phyloP scores from a whole-genome alignment of 2,888 invertebrate species.

The Harpagoxenus sublaevis region DNA sequence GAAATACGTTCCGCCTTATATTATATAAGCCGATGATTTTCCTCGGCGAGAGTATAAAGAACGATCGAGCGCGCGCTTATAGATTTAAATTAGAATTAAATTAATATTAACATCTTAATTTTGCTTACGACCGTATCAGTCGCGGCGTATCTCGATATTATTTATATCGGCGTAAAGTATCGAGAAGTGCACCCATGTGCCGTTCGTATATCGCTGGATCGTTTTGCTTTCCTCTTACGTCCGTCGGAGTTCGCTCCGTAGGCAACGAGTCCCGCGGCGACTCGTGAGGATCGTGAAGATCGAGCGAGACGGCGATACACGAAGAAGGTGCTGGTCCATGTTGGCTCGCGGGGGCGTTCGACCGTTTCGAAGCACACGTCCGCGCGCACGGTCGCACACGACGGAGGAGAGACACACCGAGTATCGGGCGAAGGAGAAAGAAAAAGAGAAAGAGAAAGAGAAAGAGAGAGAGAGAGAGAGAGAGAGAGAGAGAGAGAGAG shows the following conservation, averaged over 20 bases:
- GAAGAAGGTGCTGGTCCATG: conserved; percentile 75
- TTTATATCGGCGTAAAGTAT: conserved; percentile 15
- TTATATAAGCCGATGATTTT: neutral
- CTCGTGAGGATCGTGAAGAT: conserved; percentile 83
- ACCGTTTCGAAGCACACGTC: conserved; percentile 72
- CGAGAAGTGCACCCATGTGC: neutral
- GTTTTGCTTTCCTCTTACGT: conserved; percentile 64
- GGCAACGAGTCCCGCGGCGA: conserved; percentile 75
- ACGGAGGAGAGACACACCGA: conserved; percentile 54
- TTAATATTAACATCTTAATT: neutral
- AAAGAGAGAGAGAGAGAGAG: neutral
- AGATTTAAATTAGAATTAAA: conserved; percentile 16
- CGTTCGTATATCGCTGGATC: conserved; percentile 23
- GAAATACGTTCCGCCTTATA: neutral
- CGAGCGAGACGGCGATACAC: conserved; percentile 77
- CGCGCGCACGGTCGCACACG: conserved; percentile 67
- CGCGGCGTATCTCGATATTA: conserved; percentile 1
- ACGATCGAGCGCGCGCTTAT: neutral
- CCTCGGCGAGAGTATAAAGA: neutral
- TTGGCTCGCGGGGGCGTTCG: conserved; percentile 85
- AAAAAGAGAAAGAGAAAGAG: neutral
- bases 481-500: conserved; percentile 9
- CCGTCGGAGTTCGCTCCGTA: conserved; percentile 77
- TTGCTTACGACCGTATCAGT: neutral
- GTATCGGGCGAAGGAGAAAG: neutral